Percentiles rank a stretch among this genome's conserved stretches.
These are phyloP conservation scores for Phenganax stokvisi DNA, from an alignment of 92 coral and sea anemone genomes.

Conservation along the genomic window DNA sequence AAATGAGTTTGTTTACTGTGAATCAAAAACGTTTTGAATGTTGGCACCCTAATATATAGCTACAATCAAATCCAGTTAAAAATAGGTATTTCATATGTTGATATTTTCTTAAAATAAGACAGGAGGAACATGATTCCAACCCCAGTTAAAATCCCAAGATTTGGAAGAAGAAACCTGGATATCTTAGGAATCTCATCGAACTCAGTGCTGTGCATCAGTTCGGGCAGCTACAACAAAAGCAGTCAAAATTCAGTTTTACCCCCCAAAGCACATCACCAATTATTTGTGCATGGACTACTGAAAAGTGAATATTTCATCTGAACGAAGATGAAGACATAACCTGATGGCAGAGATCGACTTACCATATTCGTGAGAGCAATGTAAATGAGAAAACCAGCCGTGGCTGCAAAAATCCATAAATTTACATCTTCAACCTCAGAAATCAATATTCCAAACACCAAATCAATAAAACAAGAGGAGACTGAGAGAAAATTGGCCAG, in stretches of 20 bases:
- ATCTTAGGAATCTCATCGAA: slow-evolving; percentile 55
- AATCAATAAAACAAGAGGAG: slow-evolving; percentile 75
- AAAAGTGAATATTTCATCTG: too few species aligned
- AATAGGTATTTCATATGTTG: not conserved
- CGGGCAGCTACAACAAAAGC: slow-evolving; percentile 61
- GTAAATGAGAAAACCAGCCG: slow-evolving; percentile 83
- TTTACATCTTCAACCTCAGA: slow-evolving; percentile 61
- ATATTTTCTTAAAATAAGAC: slow-evolving; percentile 65
- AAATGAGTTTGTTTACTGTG: too few species aligned
- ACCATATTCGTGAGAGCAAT: slow-evolving; percentile 94
- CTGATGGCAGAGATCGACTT: slow-evolving; percentile 25
- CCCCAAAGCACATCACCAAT: too few species aligned
- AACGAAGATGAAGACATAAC: too few species aligned
- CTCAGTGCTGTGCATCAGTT: slow-evolving; percentile 83
- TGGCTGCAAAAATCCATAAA: slow-evolving; percentile 84
- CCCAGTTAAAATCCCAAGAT: slow-evolving; percentile 67
- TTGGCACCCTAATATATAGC: too few species aligned
- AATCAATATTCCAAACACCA: slow-evolving; percentile 60
- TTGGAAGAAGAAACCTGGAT: slow-evolving; percentile 66
- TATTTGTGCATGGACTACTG: too few species aligned
- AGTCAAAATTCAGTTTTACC: not conserved
- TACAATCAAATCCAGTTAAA: too few species aligned
- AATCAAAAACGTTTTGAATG: too few species aligned
- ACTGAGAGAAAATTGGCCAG: slow-evolving; percentile 81
- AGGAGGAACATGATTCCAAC: slow-evolving; percentile 67